Evolutionary conservation across 2,113 vertebrate genomes (phyloP), one percentile per base, ranked within the genome.

Genomic region (Sapajus apella): DNA sequence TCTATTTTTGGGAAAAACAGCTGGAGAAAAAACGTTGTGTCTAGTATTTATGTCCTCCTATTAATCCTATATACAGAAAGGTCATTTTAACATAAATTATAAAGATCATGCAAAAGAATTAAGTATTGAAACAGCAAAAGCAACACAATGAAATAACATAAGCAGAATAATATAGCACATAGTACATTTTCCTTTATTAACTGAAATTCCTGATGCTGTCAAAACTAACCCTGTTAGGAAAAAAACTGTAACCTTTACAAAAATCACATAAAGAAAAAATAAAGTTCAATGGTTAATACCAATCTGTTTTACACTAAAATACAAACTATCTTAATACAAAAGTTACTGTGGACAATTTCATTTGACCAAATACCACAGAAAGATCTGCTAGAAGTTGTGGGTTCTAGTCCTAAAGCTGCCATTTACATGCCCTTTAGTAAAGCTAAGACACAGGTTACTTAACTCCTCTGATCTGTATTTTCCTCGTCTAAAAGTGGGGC

Each of bases 91-190:
- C 72, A 56, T 52, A 87, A 94, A 76, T 58, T 89, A 96, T 40
- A 93, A 95, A 95, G 12, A 87, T 87, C 20, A 89, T 13, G 43
- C 8, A 83, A 84, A 95, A 72, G 21, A 79, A 86, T 32, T 70
- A 92, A 47, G 37, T 70, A 92, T 45, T 97, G 21, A 95, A 96
- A 84, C 5, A 94, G 30, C 58, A 92, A 81, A 91, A 81, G 32
- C 45, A 87, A 93, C 94, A 94, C 12, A 86, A 83, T 76, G 45
- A 95, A 92, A 32, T 40, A 92, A 32, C 20, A 43, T 50, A 91
- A 92, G 35, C 32, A 68, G 86, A 94, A 91, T 45, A 8, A 89
- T 30, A 87, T 23, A 13, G 30, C 30, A 94, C 16, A 81, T 0
- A 18, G 61, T 92, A 50, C 23, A 79, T 23, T 86, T 94, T 70